phyloP scores from a whole-genome alignment of 1,140 invertebrate species.

The Polypedilum vanderplanki region DNA sequence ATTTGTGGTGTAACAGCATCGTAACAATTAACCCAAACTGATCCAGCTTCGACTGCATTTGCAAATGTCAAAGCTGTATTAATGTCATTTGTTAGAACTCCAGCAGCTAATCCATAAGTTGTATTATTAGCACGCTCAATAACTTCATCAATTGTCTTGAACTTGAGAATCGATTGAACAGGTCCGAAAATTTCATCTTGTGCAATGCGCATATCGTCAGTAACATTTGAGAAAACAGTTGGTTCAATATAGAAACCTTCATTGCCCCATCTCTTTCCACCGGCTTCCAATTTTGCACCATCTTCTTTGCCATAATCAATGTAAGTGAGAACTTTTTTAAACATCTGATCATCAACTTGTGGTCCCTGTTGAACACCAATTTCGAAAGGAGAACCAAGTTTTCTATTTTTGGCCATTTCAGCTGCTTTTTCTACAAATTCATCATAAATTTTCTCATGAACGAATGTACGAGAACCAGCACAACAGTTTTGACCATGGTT shows the following conservation, averaged over 20 bases:
- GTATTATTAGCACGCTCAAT: constrained; percentile 78
- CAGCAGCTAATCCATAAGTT: constrained; percentile 77
- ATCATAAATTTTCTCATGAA: constrained; percentile 79
- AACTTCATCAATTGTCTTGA: constrained; percentile 75
- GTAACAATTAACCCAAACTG: constrained; percentile 81
- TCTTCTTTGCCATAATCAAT: constrained; percentile 64
- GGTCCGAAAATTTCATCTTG: constrained; percentile 87
- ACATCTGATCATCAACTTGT: constrained; percentile 63
- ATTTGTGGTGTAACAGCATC: constrained; percentile 49
- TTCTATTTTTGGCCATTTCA: constrained; percentile 56
- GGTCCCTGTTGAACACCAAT: constrained; percentile 65
- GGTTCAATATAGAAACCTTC: constrained; percentile 72
- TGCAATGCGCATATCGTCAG: constrained; percentile 73
- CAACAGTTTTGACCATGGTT: background rate
- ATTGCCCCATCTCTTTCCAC: constrained; percentile 55
- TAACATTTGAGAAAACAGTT: constrained; percentile 73
- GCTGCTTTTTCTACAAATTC: constrained; percentile 68
- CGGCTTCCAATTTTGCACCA: constrained; percentile 63
- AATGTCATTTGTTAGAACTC: constrained; percentile 75
- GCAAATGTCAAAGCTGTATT: constrained; percentile 66
- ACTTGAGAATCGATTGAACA: constrained; percentile 80
- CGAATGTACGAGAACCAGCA: constrained; percentile 78
- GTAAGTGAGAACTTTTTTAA: constrained; percentile 58
- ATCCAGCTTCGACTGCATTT: constrained; percentile 68
- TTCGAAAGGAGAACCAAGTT: constrained; percentile 76